Percentiles rank a stretch among this genome's conserved stretches.
Evolutionary conservation across 2,797 vertebrate genomes (phyloP).

Genomic region (Sus cebifrons): DNA sequence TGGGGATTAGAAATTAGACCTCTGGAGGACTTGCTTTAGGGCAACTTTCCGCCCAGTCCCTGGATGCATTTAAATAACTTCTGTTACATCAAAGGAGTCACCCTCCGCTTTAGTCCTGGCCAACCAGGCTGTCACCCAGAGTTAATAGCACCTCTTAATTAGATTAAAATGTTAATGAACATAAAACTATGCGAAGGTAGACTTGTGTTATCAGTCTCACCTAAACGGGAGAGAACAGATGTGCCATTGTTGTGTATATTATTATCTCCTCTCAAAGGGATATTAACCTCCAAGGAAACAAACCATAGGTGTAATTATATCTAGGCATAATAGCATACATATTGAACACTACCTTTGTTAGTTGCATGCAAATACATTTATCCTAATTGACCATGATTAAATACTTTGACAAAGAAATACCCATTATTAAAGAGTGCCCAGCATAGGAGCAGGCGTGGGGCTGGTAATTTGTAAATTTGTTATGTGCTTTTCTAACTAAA

Average conservation of each 20-base stretch:
- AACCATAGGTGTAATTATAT: background rate
- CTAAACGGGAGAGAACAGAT: slow-evolving; percentile 16
- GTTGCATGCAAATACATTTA: background rate
- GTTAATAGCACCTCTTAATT: background rate
- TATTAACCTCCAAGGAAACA: background rate
- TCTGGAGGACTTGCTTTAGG: background rate
- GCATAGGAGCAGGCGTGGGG: background rate
- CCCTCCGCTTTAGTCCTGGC: background rate
- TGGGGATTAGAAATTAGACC: background rate
- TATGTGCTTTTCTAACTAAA: background rate
- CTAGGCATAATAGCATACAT: background rate
- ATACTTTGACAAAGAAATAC: slow-evolving; percentile 26
- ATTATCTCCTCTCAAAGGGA: background rate
- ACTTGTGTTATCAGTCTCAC: background rate
- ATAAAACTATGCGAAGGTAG: background rate
- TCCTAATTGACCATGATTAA: background rate
- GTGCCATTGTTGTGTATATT: background rate
- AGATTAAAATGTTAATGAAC: slow-evolving; percentile 51
- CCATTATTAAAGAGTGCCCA: background rate
- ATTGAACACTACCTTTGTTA: background rate
- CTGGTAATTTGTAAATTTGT: background rate
- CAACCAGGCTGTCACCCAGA: background rate
- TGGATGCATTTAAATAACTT: background rate
- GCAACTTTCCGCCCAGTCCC: background rate
- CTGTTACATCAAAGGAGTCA: background rate